phyloP scores from a whole-genome alignment of 2,113 vertebrate species.

The Oncorhynchus tshawytscha region DNA sequence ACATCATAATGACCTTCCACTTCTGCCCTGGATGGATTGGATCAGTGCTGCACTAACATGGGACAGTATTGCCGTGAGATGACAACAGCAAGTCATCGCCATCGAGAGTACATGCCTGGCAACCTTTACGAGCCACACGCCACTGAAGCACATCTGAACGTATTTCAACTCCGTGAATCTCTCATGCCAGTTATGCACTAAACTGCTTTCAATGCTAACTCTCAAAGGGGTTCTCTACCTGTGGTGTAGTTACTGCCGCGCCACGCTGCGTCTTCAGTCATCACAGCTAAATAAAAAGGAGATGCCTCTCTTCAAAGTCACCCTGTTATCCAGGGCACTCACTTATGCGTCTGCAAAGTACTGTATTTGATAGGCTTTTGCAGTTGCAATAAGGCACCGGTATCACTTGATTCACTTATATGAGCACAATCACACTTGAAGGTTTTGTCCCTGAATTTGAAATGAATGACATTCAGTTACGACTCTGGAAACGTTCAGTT shows the following conservation, averaged over 20 bases:
- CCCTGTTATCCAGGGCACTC: conserved; percentile 27
- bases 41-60: no score
- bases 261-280: conserved; percentile 47
- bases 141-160: no score
- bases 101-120: no score
- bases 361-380: conserved; percentile 19
- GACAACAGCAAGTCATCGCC: no score
- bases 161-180: conserved; percentile 18
- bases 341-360: neutral
- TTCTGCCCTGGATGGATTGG: no score
- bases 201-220: conserved; percentile 38
- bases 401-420: no score
- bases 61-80: no score
- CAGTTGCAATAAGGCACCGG: no score
- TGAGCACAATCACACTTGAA: no score
- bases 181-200: conserved; percentile 51
- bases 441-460: conserved; percentile 2
- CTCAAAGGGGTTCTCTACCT: conserved; percentile 39
- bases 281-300: conserved; percentile 21
- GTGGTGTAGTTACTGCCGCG: conserved; percentile 59
- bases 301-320: conserved; percentile 28
- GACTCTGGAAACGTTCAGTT: conserved; percentile 15
- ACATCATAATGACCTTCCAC: no score
- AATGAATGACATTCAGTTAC: neutral
- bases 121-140: no score